Conservation (phyloP, 2,797 vertebrate genomes). For the Hapalemur alaotrensis region DNA sequence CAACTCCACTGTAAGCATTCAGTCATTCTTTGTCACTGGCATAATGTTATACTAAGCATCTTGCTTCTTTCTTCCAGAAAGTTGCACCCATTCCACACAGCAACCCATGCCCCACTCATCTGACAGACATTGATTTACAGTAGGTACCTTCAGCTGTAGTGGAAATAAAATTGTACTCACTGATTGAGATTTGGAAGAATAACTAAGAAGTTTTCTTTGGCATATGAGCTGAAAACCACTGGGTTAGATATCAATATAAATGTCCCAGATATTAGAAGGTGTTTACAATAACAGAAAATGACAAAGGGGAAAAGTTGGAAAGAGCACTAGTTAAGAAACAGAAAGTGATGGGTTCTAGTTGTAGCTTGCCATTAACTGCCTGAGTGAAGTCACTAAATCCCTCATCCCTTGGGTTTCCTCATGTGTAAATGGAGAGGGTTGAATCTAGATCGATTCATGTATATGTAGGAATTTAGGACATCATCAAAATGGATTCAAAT, state of each 20-base stretch:
- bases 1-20: background rate
- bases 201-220: background rate
- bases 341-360: background rate
- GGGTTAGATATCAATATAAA: background rate
- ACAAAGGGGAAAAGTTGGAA: background rate
- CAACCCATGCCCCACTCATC: background rate
- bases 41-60: background rate
- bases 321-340: background rate
- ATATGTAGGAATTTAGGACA: background rate
- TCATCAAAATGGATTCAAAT: background rate
- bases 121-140: background rate
- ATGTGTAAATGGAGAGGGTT: background rate
- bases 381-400: background rate
- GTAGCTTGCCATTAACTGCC: background rate
- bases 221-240: background rate
- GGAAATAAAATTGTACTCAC: background rate
- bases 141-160: background rate
- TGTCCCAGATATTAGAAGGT: background rate
- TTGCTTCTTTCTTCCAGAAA: background rate
- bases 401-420: background rate
- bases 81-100: background rate
- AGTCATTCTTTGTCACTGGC: background rate
- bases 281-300: background rate
- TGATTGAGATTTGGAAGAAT: background rate
- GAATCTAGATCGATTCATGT: background rate